Evolutionary conservation across 2,113 vertebrate species (phyloP).

Genomic region (Numida meleagris): DNA sequence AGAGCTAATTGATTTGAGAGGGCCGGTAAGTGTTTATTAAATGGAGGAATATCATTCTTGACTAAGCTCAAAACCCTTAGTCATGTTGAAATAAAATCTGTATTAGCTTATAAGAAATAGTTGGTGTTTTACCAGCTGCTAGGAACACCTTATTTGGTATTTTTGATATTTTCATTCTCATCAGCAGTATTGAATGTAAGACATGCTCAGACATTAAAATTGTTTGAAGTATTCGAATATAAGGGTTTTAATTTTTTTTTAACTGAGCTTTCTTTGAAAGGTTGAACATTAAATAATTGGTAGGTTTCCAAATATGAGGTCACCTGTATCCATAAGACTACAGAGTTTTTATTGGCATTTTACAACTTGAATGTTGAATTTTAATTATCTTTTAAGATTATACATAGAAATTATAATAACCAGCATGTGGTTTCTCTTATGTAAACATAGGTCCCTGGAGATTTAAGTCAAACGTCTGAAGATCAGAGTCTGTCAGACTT

Average conservation of each 20-base stretch:
- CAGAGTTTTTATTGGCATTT: not conserved
- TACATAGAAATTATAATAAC: constrained; percentile 24
- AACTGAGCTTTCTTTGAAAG: not conserved
- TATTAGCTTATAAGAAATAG: not conserved
- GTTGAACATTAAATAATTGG: not conserved
- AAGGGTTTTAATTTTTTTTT: not conserved
- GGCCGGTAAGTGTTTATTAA: constrained; percentile 83
- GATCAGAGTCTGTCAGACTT: constrained; percentile 98
- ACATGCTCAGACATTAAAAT: not conserved
- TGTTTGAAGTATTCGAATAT: not conserved
- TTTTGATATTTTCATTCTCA: not conserved
- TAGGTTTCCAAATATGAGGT: not conserved
- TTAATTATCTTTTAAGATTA: not conserved
- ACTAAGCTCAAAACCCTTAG: not conserved
- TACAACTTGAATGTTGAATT: not conserved
- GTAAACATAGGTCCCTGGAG: constrained; percentile 89
- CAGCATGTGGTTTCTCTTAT: constrained; percentile 6
- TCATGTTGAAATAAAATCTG: not conserved
- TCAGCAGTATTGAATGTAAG: not conserved
- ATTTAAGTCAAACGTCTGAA: constrained; percentile 98
- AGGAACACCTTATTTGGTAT: not conserved
- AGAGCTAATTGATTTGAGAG: constrained; percentile 95
- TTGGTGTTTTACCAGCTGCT: too few species aligned
- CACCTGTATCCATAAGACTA: not conserved
- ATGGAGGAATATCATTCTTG: not conserved